Evolutionary conservation across 2,113 vertebrate species (phyloP), one percentile per base, ranked within the genome.

Genomic region (Deroptyus accipitrinus): DNA sequence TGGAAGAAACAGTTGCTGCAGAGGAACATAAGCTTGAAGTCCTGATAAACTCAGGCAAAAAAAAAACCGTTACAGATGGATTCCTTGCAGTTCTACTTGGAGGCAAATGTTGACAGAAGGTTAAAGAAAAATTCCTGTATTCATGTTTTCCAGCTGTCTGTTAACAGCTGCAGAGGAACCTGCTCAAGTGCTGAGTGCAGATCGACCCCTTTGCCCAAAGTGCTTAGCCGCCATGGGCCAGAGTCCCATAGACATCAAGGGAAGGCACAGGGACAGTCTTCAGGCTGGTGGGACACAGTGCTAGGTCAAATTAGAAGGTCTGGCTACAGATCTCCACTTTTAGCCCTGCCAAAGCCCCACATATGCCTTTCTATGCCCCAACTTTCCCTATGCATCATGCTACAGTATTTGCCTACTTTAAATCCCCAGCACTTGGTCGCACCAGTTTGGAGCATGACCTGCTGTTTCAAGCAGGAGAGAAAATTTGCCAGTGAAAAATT

Each of bases 301-400:
- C 39, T 15, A 25, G 5, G 30, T 61, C 41, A 23, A 9, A 28
- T 4, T 22, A 22, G 39, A 35, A 24, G 9, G 22, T 41, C 25
- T 35, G 30, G 14, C 69, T 17, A 8, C 18, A 30, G 13, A 46
- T 17, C 15, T 66, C 51, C 51, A 25, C 25, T 23, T 67, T 35
- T 13, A 91, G 23, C 19, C 33, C 52, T 59, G 57, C 16, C 3
- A 52, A 27, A 1, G 22, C 16, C 23, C 27, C 23, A 28, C 33
- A 18, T 11, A 9, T n/a, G 19, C 33, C 24, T 41, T 52, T 61
- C 23, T 52, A 20, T 61, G n/a, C 33, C 19, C 44, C 24, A 18
- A 4, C 39, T 42, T 23, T 42, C 46, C 23, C 9, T 31, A 1
- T 3, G 4, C 12, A 4, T 19, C 49, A 3, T 0, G 1, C 28